Evolutionary conservation across 2,797 vertebrate genomes (phyloP), one percentile per base, ranked within the genome.

Genomic region (Myotis myotis): DNA sequence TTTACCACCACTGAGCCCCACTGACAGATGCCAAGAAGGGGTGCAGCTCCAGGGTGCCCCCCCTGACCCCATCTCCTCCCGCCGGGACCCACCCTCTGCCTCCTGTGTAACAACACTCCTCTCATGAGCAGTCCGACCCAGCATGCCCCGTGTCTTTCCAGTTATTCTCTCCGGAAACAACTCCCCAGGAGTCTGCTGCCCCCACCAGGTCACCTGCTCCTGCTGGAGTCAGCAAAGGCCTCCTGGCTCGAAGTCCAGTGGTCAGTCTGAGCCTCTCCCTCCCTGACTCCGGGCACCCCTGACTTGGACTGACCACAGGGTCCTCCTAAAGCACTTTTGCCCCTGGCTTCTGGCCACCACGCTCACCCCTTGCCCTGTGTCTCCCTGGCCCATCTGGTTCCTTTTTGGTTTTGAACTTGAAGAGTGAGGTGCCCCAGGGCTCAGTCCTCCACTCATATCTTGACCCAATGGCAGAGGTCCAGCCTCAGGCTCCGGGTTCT

Each of bases 161-260:
- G 20, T 53, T n/a, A 33, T 6, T 68, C n/a, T 51, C 57, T 23
- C 16, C 74, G 33, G 60, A 28, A 8, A 5, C 0, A 3, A 3
- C 28, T 15, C 22, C 15, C 33, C 8, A 49, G 64, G 82, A 53
- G 33, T 44, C 71, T 17, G 20, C 84, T 13, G 8, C 55, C 60
- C 84, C 80, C 60, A 10, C 19, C 33, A 44, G 72, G 79, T 1
- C 64, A 4, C 17, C 53, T 6, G 8, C 5, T 7, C 64, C 19
- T 7, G 16, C 57, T 2, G 0, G 16, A 12, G 28, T 11, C 51
- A 15, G 47, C 23, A 6, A 47, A 13, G 36, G 51, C 55, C n/a
- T 72, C 17, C 7, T 0, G 7, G 38, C 36, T 13, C 38, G 15
- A 10, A 12, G 6, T 5, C 36, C 13, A 8, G 1, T 0, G 20